Evolutionary conservation across 2,113 vertebrate genomes (phyloP).

Genomic region (Baryphthengus martii): DNA sequence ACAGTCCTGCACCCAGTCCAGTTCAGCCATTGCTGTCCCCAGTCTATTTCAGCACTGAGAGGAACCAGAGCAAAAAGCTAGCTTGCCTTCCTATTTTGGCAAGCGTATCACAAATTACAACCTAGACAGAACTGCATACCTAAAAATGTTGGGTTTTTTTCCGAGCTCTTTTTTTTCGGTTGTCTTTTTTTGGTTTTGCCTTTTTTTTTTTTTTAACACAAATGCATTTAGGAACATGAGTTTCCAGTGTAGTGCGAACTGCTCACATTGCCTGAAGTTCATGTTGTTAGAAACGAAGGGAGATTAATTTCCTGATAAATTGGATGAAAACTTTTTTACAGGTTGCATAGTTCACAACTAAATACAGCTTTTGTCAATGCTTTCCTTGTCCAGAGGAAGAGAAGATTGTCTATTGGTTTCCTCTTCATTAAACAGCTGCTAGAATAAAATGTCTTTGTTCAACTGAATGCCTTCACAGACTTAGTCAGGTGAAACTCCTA

Average conservation of each 20-base stretch:
- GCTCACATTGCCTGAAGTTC: not conserved
- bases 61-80: not conserved
- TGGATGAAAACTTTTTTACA: not conserved
- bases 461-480: not conserved
- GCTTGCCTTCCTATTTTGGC: not conserved
- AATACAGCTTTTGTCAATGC: conserved; percentile 26
- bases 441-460: conserved; percentile 46
- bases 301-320: not conserved
- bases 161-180: not conserved
- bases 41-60: not conserved
- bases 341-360: not conserved
- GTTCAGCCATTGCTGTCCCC: not conserved
- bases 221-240: not conserved
- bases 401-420: conserved; percentile 39
- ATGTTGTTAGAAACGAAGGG: not conserved
- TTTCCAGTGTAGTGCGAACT: not conserved
- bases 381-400: not conserved
- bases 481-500: conserved; percentile 7
- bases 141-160: not conserved
- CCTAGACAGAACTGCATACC: not conserved
- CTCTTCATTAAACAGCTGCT: conserved; percentile 15
- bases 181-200: too few species aligned
- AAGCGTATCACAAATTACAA: not conserved
- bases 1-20: not conserved
- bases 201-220: not conserved